Conservation (phyloP, 2,888 invertebrate genomes). For the Lissocephala sabroskyi region DNA sequence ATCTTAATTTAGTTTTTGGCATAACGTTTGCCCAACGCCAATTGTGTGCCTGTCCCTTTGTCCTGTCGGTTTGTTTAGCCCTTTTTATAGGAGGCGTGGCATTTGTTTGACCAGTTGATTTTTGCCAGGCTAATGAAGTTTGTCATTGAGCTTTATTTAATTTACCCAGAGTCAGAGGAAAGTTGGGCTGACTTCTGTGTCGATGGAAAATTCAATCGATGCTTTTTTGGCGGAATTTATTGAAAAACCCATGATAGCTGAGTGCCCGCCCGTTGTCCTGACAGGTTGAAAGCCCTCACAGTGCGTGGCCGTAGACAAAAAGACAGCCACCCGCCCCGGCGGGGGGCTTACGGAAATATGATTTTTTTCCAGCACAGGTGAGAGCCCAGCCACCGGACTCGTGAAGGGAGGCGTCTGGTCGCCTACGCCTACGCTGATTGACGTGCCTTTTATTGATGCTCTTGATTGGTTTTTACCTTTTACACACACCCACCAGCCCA, state of each 20-base stretch:
- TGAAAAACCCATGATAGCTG: constrained; percentile 59
- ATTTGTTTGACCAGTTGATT: constrained; percentile 50
- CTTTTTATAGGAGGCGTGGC: too few species aligned
- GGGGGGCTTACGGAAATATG: not conserved
- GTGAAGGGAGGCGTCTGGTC: not conserved
- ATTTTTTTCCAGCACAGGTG: not conserved
- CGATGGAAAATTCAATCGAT: constrained; percentile 7
- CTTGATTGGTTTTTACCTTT: constrained; percentile 59
- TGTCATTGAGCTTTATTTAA: constrained; percentile 64
- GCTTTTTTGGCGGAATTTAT: too few species aligned
- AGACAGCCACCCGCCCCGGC: constrained; percentile 13
- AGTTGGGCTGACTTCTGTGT: not conserved
- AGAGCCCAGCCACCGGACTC: not conserved
- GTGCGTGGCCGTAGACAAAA: constrained; percentile 47
- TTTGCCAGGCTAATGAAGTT: constrained; percentile 60
- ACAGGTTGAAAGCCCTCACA: constrained; percentile 62
- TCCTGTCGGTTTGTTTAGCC: constrained; percentile 27
- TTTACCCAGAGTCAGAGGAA: constrained; percentile 21
- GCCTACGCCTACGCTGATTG: constrained; percentile 65
- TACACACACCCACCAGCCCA: constrained; percentile 5
- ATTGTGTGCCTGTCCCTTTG: constrained; percentile 25
- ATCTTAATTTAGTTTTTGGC: constrained; percentile 71
- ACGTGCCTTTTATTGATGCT: constrained; percentile 72
- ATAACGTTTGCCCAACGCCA: constrained; percentile 59
- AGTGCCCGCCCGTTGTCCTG: constrained; percentile 52